Conservation (phyloP, 2,113 vertebrate species). For the Astur gentilis region DNA sequence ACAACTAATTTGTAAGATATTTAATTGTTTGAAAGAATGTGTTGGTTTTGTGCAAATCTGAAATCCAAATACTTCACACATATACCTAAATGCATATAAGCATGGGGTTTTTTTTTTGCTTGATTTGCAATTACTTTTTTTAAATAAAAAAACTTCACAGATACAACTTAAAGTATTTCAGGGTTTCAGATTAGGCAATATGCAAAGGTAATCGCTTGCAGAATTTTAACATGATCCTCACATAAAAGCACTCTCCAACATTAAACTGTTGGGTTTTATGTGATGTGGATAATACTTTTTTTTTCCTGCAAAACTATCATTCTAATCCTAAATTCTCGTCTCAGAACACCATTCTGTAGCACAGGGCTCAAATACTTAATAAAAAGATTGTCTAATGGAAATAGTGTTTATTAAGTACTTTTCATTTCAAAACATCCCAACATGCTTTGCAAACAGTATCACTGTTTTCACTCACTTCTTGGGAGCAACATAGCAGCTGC, state of each 20-base stretch:
- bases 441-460: background rate
- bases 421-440: background rate
- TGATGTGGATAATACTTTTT: background rate
- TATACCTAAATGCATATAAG: background rate
- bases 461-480: background rate
- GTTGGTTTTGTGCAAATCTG: background rate
- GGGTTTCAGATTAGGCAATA: background rate
- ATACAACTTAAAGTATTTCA: background rate
- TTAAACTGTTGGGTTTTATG: background rate
- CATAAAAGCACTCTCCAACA: background rate
- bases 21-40: slow-evolving; percentile 19
- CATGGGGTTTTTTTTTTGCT: background rate
- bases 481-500: background rate
- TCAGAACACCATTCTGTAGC: background rate
- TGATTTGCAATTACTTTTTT: background rate
- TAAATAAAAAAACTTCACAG: background rate
- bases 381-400: background rate
- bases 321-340: background rate
- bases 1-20: background rate
- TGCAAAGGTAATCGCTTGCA: background rate
- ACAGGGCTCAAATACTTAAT: background rate
- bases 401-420: background rate
- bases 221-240: background rate
- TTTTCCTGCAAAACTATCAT: background rate
- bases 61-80: background rate